Base-by-base conservation (phyloP, 2,888 invertebrate genomes). In the Lumbricus terrestris region DNA sequence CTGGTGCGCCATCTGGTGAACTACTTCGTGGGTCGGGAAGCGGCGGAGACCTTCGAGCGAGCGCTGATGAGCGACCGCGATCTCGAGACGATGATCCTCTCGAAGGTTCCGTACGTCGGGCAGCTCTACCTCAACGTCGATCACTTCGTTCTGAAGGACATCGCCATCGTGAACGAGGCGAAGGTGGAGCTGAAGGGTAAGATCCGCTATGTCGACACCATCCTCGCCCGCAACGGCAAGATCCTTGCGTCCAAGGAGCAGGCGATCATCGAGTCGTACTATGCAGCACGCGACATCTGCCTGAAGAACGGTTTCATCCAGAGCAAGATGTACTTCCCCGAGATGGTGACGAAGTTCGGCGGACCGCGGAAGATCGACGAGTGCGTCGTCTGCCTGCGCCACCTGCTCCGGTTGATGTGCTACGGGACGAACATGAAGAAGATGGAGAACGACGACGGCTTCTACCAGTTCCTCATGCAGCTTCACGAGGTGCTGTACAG, bases 401-500 rank as follows among this genome's bases (percentile, higher is more conserved):
- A 92, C 85, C 91, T 92, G 34, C 85, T 92, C n/a, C 90, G 92
- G 38, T 85, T 92, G 20, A 91, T 92, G 91, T 92, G 91, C 90
- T 90, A 90, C 38, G 89, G 88, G 69, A 88, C 54, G n/a, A 90
- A 92, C 90, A 90, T 92, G 69, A 91, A 90, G 88, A 91, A 92
- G 88, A n/a, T 92, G 85, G 92, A 92, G 54, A 89, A 82, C 15
- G 92, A 92, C 82, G 92, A 92, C 35, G 91, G 91, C 38, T 92
- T 92, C 89, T 91, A 90, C 82, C 90, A 91, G 85, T 92, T 92
- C 83, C 82, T 92, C 38, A 91, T 90, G 92, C 91, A 91, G 88
- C 91, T 92, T 16, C 91, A 92, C 37, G 92, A 92, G 33, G 88
- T 91, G 8, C 90, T 92, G 90, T 91, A 91, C 83, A 89, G 90